Evolutionary conservation across 1,140 invertebrate species (phyloP).

Genomic region (Leptopilina boulardi): DNA sequence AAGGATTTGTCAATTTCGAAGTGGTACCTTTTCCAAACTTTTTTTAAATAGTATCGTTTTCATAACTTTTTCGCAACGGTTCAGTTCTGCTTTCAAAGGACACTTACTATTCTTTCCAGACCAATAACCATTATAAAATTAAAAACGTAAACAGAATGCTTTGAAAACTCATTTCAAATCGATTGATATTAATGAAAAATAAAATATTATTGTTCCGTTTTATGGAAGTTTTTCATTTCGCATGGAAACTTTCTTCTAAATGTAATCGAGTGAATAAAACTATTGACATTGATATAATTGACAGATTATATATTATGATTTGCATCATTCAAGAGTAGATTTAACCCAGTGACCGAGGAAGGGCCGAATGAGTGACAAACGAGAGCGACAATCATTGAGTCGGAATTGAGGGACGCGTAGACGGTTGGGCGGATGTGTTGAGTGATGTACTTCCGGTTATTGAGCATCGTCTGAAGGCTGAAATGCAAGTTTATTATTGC

Average conservation of each 20-base stretch:
- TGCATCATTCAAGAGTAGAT: conserved; percentile 35
- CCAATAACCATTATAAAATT: too few relatives aligned
- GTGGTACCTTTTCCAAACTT: too few relatives aligned
- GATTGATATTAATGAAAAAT: too few relatives aligned
- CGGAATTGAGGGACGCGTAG: conserved; percentile 63
- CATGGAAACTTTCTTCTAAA: neutral
- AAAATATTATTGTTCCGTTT: too few relatives aligned
- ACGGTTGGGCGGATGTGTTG: conserved; percentile 69
- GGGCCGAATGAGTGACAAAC: conserved; percentile 46
- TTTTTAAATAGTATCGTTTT: too few relatives aligned
- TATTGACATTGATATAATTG: neutral
- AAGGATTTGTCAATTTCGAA: too few relatives aligned
- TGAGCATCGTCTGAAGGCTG: conserved; percentile 68
- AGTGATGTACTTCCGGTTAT: conserved; percentile 73
- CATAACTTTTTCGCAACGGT: too few relatives aligned
- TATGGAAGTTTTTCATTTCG: too few relatives aligned
- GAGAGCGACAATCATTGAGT: conserved; percentile 58
- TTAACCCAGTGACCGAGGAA: conserved; percentile 53
- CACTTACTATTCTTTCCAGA: too few relatives aligned
- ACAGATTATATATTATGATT: neutral
- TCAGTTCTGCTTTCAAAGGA: too few relatives aligned
- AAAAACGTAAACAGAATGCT: too few relatives aligned
- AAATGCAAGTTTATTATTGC: conserved; percentile 44
- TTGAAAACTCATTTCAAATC: too few relatives aligned
- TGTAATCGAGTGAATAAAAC: neutral